Conservation (phyloP, 2,888 invertebrate species). For the Amorpha juglandis region DNA sequence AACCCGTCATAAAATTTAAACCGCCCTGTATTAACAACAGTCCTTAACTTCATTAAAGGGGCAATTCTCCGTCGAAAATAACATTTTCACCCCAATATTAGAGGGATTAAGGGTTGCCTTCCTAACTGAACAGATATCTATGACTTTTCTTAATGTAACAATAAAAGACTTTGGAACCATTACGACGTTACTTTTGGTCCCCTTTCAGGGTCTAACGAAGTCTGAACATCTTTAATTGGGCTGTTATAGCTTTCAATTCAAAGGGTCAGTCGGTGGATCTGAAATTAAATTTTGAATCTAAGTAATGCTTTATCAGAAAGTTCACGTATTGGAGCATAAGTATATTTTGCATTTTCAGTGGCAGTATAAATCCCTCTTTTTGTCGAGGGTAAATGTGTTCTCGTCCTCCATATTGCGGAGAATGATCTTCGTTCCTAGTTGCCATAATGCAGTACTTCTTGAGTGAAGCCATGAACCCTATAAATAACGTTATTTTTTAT, state of each 20-base stretch:
- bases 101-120: slow-evolving; percentile 52
- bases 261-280: neutral
- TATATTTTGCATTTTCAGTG: too few relatives aligned
- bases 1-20: slow-evolving; percentile 50
- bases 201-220: slow-evolving; percentile 43
- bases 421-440: too few relatives aligned
- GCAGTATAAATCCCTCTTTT: too few relatives aligned
- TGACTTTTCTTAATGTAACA: slow-evolving; percentile 59
- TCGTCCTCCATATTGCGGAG: too few relatives aligned
- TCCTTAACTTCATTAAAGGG: slow-evolving; percentile 71
- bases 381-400: too few relatives aligned
- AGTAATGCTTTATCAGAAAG: too few relatives aligned
- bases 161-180: slow-evolving; percentile 62
- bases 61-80: slow-evolving; percentile 49
- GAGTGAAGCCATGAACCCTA: too few relatives aligned
- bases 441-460: too few relatives aligned
- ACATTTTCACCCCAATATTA: slow-evolving; percentile 52
- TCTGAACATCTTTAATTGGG: slow-evolving; percentile 37
- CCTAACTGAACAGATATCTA: slow-evolving; percentile 58
- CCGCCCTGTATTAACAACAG: slow-evolving; percentile 63
- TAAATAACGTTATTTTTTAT: too few relatives aligned
- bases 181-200: slow-evolving; percentile 61
- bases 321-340: too few relatives aligned
- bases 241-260: slow-evolving; percentile 29
- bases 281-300: neutral